Evolutionary conservation across 2,113 vertebrate species (phyloP), one percentile per base, ranked within the genome.

Genomic region (Oncorhynchus nerka): DNA sequence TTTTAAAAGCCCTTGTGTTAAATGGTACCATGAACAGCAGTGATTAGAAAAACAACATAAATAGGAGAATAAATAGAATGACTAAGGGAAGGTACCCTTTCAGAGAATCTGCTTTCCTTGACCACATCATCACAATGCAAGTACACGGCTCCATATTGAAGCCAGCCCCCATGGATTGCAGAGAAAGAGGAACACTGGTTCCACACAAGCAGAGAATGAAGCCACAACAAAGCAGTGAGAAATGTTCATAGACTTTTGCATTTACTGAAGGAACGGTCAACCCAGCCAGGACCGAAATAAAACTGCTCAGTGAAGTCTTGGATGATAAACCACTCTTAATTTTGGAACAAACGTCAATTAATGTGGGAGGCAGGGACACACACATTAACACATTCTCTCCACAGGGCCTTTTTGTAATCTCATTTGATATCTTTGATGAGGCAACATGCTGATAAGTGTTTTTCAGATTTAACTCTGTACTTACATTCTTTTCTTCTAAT

Each of bases 51-150:
- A 81, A 84, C 81, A 81, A 83, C 87, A 83, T 82, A 86, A 83
- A 76, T 75, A 80, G 77, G 48, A 80, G 85, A 86, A 81, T 84
- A 89, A 90, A 93, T 90, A 92, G 91, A 90, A 93, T 76, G 91
- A 89, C 90, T 92, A 93, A 92, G 94, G 91, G 93, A 95, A 95
- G 95, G 95, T 95, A 93, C 91, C 92, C 89, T 86, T 86, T 84
- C 90, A 94, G 93, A 95, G 78, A 95, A 92, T 93, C 92, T 95
- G 95, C 93, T 95, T 94, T 95, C 92, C 92, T 94, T 95, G 95
- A 95, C 95, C 95, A 93, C 95, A 96, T 95, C 95, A 94, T 96
- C 95, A 96, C 95, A 95, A 95, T 95, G 95, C 93, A 91, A 93
- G 94, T 93, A 95, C 93, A 96, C 94, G 95, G 94, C 90, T 91